Percentiles rank a stretch among this genome's conserved stretches.
Evolutionary conservation across 1,140 invertebrate genomes (phyloP).

Genomic region (Bombus soroeensis): DNA sequence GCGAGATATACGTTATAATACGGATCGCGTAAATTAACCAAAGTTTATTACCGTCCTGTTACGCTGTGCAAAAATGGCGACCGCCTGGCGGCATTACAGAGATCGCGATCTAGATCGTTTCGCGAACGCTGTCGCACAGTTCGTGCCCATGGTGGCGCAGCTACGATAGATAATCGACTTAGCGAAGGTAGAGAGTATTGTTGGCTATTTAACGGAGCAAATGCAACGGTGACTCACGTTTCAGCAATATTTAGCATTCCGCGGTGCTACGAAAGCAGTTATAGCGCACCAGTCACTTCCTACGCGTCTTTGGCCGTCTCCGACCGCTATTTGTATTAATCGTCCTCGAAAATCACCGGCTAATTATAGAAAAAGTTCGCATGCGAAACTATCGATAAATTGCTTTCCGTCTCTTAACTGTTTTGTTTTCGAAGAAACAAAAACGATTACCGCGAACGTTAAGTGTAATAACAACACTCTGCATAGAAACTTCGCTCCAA

Average conservation of each 20-base stretch:
- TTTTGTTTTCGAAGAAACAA: neutral
- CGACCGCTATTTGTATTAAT: neutral
- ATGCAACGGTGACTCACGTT: slow-evolving; percentile 65
- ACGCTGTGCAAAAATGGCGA: too few species aligned
- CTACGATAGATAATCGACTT: slow-evolving; percentile 59
- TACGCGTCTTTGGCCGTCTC: slow-evolving; percentile 36
- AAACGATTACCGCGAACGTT: neutral
- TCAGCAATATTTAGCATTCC: slow-evolving; percentile 73
- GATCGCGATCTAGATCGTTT: slow-evolving; percentile 32
- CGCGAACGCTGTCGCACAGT: neutral
- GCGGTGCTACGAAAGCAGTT: slow-evolving; percentile 59
- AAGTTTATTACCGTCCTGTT: slow-evolving; percentile 12
- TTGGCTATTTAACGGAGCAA: slow-evolving; percentile 45
- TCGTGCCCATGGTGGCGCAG: neutral
- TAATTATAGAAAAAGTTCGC: too few species aligned
- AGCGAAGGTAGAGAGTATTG: slow-evolving; percentile 51
- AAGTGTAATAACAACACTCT: neutral
- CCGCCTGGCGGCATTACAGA: neutral
- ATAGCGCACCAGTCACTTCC: slow-evolving; percentile 55
- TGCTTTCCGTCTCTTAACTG: too few species aligned
- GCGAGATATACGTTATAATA: neutral
- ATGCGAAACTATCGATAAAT: too few species aligned
- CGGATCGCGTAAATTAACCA: slow-evolving; percentile 3
- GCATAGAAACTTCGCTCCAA: neutral
- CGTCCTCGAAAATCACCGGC: neutral